These are phyloP conservation scores for Cinara cedri DNA, from an alignment of 2,888 invertebrate species.

Conservation along the genomic window DNA sequence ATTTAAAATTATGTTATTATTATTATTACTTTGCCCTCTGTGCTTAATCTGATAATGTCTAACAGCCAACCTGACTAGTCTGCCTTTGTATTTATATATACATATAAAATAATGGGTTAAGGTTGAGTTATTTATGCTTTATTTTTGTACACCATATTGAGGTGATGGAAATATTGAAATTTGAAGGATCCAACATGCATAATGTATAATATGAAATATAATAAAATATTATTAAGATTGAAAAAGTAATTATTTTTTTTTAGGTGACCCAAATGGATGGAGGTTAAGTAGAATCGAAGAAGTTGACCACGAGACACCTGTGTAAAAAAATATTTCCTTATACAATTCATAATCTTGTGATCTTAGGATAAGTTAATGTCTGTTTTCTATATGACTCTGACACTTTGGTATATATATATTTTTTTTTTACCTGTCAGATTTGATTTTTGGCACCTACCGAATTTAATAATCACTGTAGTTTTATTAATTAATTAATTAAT, in stretches of 20 bases:
- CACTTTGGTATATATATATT: constrained; percentile 10
- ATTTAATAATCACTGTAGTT: constrained; percentile 56
- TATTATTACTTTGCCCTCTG: too few relatives aligned
- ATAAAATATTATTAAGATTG: too few relatives aligned
- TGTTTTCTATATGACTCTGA: constrained; percentile 40
- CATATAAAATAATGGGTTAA: constrained; percentile 3
- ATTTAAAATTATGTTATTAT: too few relatives aligned
- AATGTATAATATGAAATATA: background rate
- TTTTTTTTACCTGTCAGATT: constrained; percentile 39
- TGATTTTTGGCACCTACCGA: constrained; percentile 56
- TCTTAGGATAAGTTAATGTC: constrained; percentile 53
- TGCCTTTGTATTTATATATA: background rate
- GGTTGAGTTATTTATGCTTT: background rate
- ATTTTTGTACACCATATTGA: background rate
- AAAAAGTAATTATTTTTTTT: constrained; percentile 31
- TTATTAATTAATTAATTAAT: constrained; percentile 46
- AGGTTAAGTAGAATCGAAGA: constrained; percentile 81
- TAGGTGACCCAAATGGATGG: constrained; percentile 77
- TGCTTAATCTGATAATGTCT: background rate
- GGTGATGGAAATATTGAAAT: background rate
- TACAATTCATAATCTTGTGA: constrained; percentile 53
- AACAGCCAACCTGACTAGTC: background rate
- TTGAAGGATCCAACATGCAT: background rate
- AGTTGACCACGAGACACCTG: constrained; percentile 80
- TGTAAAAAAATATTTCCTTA: constrained; percentile 64